Base-by-base conservation (phyloP, 2,113 vertebrate genomes). In the Poecilia latipinna region DNA sequence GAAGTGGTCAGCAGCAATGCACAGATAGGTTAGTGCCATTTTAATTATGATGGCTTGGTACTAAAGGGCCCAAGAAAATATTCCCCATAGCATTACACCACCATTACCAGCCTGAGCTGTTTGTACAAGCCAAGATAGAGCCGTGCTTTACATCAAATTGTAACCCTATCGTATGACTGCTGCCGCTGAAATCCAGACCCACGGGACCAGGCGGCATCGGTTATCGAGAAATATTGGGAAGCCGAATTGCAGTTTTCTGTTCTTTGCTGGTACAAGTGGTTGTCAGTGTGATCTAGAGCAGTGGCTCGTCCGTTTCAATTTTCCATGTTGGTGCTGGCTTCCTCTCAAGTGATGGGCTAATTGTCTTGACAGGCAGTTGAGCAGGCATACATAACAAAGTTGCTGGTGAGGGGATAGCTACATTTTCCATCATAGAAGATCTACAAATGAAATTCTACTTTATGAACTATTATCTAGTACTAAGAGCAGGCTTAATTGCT, bases 401-500 rank as follows among this genome's bases (percentile, higher is more conserved):
- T 19, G 22, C 51, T 57, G 51, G 51, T 61, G 8, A 42, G 8
- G 39, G 79, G 42, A 22, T 28, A 67, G 71, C 6, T 48, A 61
- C 66, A 71, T 78, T 65, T 57, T 63, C 37, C 2, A 72, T 68
- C 60, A 83, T 31, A 54, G 28, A 60, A 79, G n/a, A 57, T 15
- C 54, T 61, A 35, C 10, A 31, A 12, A 68, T 44, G 8, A 73
- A 63, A 72, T 64, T 75, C 74, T 44, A 39, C 8, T 8, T 71
- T 32, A 63, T 70, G 48, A 42, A 42, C 78, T 61, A 51, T 77
- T 72, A 86, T 76, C 29, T 4, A 57, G 65, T 54, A 19, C 31
- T 75, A 76, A 74, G 42, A 62, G 65, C 54, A 63, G 28, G 68
- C 29, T 67, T 78, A 65, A 78, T 78, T 70, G 77, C 74, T 74